Base-by-base conservation (phyloP, 2,888 invertebrate genomes). In the Xestoiulus laeticollis region DNA sequence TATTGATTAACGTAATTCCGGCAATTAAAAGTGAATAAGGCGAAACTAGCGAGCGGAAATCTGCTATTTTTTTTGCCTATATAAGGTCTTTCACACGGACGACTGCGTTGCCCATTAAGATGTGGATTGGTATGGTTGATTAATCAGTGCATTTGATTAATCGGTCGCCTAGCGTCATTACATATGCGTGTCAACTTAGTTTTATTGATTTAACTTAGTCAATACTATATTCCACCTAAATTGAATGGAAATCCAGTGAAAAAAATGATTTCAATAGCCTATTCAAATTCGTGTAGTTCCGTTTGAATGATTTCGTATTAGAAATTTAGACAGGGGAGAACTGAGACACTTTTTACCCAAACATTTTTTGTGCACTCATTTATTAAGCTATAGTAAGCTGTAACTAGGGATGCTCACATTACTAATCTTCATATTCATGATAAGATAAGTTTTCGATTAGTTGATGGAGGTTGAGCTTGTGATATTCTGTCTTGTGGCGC, bases 1-100 rank as follows among this genome's bases (percentile, higher is more conserved):
- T 78, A 78, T 78, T 78, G 30, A 78, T 78, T 30, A 78, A 78
- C 78, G 78, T 78, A 30, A 78, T 78, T 78, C 78, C 30, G 78
- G 78, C 78, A 32, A 78, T 78, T 78, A 78, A 78, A 78, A 78
- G 14, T 78, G 78, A 78, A 78, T 30, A 78, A 26, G 78, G 30
- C 12, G 78, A 78, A 78, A 78, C 14, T 78, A 78, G 30, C 16
- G 78, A 30, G 10, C 78, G 78, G 78, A 78, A 78, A 78, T 78
- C 30, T 2, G 30, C 78, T 30, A 78, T 78, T 78, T 78, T 78
- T 78, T 78, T 12, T 16, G 30, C n/a, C n/a, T n/a, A n/a, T n/a
- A n/a, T 10, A 30, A 1, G 78, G 16, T 78, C 78, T 78, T 78
- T 78, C 16, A 30, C 30, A 16, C 30, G 78, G n/a, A 26, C 68